Evolutionary conservation across 37 sponge, comb jelly and placozoan species (phyloP).

Genomic region (Spongia lamella): DNA sequence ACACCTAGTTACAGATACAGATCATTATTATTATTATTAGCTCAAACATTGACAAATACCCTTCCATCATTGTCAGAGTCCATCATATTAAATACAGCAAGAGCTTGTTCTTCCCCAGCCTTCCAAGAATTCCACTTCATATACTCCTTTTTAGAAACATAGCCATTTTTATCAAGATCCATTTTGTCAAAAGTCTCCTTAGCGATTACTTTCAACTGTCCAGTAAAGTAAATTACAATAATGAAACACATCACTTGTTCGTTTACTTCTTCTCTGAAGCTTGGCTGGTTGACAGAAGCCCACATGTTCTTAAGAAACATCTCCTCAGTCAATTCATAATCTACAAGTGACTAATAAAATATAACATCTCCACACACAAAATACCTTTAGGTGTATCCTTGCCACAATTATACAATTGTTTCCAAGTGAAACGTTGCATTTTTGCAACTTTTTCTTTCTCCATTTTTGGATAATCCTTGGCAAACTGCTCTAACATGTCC

Average conservation of each 20-base stretch:
- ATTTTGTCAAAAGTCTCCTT: not conserved
- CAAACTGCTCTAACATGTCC: not conserved
- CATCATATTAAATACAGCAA: not conserved
- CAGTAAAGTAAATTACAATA: too few species aligned
- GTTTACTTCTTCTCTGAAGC: not conserved
- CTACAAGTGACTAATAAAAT: too few species aligned
- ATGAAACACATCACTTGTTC: too few species aligned
- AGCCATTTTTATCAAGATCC: slow-evolving; percentile 1
- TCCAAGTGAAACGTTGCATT: not conserved
- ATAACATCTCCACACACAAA: too few species aligned
- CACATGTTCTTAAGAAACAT: slow-evolving; percentile 1
- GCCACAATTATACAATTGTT: not conserved
- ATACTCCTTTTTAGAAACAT: not conserved
- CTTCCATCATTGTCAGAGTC: slow-evolving; percentile 1
- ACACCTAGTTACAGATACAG: too few species aligned
- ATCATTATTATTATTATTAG: too few species aligned
- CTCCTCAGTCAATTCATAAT: slow-evolving; percentile 2
- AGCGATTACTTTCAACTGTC: not conserved
- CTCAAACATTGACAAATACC: too few species aligned
- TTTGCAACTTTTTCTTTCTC: not conserved
- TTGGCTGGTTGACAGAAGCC: not conserved
- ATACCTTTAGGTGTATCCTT: too few species aligned
- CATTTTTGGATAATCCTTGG: not conserved
- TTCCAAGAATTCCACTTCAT: slow-evolving; percentile 1
- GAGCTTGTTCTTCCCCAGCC: slow-evolving; percentile 8